These are phyloP conservation scores for Coregonus clupeaformis DNA, from an alignment of 2,113 vertebrate genomes.

Conservation along the genomic window DNA sequence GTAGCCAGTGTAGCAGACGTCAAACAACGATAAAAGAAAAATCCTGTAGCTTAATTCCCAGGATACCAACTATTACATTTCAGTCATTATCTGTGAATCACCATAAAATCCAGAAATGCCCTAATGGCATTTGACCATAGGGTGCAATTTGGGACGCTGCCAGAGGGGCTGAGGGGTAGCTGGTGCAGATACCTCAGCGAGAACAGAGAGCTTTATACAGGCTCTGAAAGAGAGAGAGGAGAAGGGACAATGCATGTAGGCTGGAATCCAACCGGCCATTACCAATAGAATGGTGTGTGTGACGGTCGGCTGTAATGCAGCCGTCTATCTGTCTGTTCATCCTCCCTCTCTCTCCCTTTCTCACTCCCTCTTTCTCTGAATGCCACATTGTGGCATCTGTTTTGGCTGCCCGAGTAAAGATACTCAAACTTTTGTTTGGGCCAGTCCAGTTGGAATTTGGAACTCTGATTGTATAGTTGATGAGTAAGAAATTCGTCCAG, in stretches of 20 bases:
- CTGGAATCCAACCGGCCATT: conserved; percentile 64
- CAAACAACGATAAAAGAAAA: conserved; percentile 30
- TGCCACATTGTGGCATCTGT: conserved; percentile 56
- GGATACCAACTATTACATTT: conserved; percentile 24
- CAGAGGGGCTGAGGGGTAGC: conserved; percentile 5
- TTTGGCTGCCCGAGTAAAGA: conserved; percentile 30
- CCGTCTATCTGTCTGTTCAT: conserved; percentile 50
- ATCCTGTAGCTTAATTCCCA: background rate
- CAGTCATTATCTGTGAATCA: conserved; percentile 39
- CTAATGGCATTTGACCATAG: conserved; percentile 20
- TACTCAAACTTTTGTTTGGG: conserved; percentile 42
- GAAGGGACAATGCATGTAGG: conserved; percentile 64
- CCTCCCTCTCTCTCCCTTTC: conserved; percentile 26
- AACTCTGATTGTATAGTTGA: conserved; percentile 38
- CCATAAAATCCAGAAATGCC: conserved; percentile 27
- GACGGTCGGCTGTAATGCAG: conserved; percentile 56
- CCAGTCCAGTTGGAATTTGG: conserved; percentile 45
- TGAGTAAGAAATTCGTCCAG: background rate
- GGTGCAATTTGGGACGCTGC: no score
- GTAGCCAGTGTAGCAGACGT: background rate
- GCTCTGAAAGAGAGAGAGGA: conserved; percentile 41
- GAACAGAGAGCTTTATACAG: conserved; percentile 66
- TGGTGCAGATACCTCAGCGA: conserved; percentile 62
- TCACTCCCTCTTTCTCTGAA: conserved; percentile 37
- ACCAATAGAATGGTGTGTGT: conserved; percentile 62